A percentile compares a stretch with the other conserved stretches of the same genome.
phyloP scores from a whole-genome alignment of 2,797 vertebrate genomes.

The Sciaenops ocellatus region DNA sequence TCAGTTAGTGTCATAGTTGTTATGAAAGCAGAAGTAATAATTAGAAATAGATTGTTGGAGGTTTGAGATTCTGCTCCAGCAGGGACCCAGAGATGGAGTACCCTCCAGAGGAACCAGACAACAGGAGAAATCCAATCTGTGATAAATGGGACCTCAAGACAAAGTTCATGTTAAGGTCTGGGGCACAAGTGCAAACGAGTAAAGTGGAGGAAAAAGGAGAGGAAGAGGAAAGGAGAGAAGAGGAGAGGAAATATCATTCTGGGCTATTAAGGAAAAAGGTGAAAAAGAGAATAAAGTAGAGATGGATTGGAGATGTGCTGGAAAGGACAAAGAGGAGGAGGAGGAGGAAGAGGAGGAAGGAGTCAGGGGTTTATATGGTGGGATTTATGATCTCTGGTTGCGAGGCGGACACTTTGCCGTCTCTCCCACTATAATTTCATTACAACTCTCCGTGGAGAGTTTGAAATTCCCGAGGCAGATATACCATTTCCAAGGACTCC shows the following conservation, averaged over 20 bases:
- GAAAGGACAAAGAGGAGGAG: slow-evolving; percentile 25
- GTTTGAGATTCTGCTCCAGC: slow-evolving; percentile 39
- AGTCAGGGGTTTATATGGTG: slow-evolving; percentile 21
- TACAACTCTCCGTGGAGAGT: slow-evolving; percentile 52
- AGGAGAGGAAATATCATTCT: slow-evolving; percentile 33
- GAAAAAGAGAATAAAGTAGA: slow-evolving; percentile 15
- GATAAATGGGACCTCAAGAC: slow-evolving; percentile 43
- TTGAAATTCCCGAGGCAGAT: slow-evolving; percentile 42
- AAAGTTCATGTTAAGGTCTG: slow-evolving; percentile 48
- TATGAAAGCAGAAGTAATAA: slow-evolving; percentile 12
- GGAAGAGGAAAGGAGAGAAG: not conserved
- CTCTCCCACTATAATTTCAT: slow-evolving; percentile 57
- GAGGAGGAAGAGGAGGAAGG: slow-evolving; percentile 1
- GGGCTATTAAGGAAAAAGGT: slow-evolving; percentile 31
- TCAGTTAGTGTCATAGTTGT: slow-evolving; percentile 12
- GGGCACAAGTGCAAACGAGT: slow-evolving; percentile 18
- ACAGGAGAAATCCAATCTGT: slow-evolving; percentile 47
- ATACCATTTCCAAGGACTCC: slow-evolving; percentile 50
- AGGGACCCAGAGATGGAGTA: slow-evolving; percentile 23
- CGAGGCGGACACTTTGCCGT: slow-evolving; percentile 38
- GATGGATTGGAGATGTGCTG: slow-evolving; percentile 22
- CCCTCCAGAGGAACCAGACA: slow-evolving; percentile 33
- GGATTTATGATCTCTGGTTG: slow-evolving; percentile 56
- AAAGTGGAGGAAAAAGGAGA: slow-evolving; percentile 19
- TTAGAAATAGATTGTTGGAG: not conserved